phyloP scores from a whole-genome alignment of 2,888 invertebrate species.

The Aleiodes alternator region DNA sequence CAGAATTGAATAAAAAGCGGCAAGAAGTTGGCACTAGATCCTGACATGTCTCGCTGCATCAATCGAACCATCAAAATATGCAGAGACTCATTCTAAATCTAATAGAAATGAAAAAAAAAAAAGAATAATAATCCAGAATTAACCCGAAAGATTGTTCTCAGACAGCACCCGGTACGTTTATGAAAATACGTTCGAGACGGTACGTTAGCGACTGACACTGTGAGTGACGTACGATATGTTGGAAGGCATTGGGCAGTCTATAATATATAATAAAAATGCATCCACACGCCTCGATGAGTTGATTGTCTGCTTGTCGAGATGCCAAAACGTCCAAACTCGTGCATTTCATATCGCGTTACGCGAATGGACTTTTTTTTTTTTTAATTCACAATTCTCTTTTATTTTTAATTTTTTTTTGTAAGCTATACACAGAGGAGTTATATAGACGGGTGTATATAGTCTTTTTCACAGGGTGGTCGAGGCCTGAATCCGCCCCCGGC shows the following conservation, averaged over 20 bases:
- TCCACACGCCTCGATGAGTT: conserved; percentile 75
- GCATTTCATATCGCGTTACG: conserved; percentile 74
- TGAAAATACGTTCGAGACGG: conserved; percentile 74
- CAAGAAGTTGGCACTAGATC: neutral
- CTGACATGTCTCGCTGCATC: neutral
- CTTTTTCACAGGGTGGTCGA: conserved; percentile 41
- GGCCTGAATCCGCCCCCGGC: conserved; percentile 39
- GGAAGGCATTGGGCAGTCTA: conserved; percentile 74
- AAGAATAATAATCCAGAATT: neutral
- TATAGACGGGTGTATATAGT: conserved; percentile 22
- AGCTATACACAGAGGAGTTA: conserved; percentile 10
- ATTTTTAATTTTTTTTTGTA: neutral
- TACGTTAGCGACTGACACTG: conserved; percentile 73
- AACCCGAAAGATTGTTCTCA: conserved; percentile 50
- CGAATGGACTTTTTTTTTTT: conserved; percentile 59
- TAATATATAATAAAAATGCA: conserved; percentile 76
- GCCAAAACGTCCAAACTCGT: conserved; percentile 75
- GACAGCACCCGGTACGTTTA: conserved; percentile 70
- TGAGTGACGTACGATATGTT: conserved; percentile 61
- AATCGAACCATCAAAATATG: neutral
- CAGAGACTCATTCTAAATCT: neutral
- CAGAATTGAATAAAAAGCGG: neutral
- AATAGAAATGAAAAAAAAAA: neutral
- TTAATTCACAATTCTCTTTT: neutral
- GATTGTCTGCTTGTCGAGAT: conserved; percentile 76